Conservation (phyloP, 2,797 vertebrate species). For the Parauchenoglanis ngamensis region DNA sequence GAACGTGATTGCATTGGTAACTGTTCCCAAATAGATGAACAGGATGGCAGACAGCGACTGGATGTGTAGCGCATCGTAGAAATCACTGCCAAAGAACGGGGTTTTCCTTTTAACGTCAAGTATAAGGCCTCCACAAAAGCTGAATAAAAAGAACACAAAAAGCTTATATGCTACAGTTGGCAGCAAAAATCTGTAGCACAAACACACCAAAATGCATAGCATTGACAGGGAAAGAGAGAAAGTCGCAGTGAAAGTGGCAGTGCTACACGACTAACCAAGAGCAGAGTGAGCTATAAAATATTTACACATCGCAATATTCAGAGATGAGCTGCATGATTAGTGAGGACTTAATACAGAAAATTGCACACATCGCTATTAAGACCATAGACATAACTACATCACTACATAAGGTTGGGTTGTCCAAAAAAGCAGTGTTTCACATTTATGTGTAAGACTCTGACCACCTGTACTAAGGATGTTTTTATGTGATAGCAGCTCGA, state of each 20-base stretch:
- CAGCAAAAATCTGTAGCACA: neutral
- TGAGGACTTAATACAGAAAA: neutral
- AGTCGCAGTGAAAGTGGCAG: neutral
- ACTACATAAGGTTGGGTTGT: neutral
- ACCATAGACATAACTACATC: neutral
- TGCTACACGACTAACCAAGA: neutral
- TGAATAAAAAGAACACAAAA: conserved; percentile 60
- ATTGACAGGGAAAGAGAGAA: no score
- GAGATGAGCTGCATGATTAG: neutral
- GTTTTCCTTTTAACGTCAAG: conserved; percentile 96
- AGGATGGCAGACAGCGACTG: conserved; percentile 93
- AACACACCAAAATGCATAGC: neutral
- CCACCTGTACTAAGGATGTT: neutral
- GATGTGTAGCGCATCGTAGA: conserved; percentile 91
- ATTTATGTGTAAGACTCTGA: neutral
- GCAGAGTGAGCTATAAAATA: neutral
- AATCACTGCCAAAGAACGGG: conserved; percentile 92
- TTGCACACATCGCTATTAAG: neutral
- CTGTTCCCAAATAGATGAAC: conserved; percentile 97
- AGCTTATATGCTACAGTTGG: neutral
- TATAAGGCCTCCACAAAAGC: conserved; percentile 93
- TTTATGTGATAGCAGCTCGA: neutral
- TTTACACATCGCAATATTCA: neutral
- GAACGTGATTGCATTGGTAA: conserved; percentile 98
- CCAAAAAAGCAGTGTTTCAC: neutral